Percentiles rank a stretch among this genome's conserved stretches.
These are phyloP conservation scores for Campodea augens DNA, from an alignment of 1,140 invertebrate species.

Conservation along the genomic window DNA sequence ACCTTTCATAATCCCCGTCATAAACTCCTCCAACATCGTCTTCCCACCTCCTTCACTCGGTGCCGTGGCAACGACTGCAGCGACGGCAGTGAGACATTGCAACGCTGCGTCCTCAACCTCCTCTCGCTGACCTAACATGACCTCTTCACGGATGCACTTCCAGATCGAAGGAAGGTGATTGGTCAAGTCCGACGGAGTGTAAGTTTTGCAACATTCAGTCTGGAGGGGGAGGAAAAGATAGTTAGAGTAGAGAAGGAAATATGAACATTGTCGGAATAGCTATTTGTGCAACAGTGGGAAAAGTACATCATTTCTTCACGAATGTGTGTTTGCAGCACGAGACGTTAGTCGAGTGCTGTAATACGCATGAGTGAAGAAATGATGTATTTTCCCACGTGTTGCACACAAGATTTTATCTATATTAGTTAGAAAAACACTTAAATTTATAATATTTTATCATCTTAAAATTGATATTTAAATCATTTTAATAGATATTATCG, in stretches of 20 bases:
- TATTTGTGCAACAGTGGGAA: neutral
- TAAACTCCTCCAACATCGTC: neutral
- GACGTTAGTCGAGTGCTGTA: too few relatives aligned
- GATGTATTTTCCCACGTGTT: too few relatives aligned
- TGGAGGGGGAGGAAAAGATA: neutral
- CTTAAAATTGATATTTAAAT: too few relatives aligned
- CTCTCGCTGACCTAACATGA: neutral
- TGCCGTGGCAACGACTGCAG: neutral
- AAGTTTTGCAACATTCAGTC: neutral
- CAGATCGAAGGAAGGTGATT: neutral
- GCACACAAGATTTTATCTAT: too few relatives aligned
- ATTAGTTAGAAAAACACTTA: too few relatives aligned
- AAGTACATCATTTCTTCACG: neutral
- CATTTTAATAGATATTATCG: too few relatives aligned
- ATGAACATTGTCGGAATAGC: neutral
- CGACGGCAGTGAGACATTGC: neutral
- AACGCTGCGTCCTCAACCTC: neutral
- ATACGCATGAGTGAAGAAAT: neutral
- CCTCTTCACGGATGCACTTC: neutral
- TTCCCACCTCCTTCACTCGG: neutral
- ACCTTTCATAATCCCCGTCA: neutral
- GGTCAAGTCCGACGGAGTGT: neutral
- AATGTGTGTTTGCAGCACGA: too few relatives aligned
- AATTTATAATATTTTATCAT: too few relatives aligned
- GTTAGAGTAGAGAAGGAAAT: neutral